phyloP scores from a whole-genome alignment of 1,140 invertebrate genomes.

The Drosophila rhopaloa region DNA sequence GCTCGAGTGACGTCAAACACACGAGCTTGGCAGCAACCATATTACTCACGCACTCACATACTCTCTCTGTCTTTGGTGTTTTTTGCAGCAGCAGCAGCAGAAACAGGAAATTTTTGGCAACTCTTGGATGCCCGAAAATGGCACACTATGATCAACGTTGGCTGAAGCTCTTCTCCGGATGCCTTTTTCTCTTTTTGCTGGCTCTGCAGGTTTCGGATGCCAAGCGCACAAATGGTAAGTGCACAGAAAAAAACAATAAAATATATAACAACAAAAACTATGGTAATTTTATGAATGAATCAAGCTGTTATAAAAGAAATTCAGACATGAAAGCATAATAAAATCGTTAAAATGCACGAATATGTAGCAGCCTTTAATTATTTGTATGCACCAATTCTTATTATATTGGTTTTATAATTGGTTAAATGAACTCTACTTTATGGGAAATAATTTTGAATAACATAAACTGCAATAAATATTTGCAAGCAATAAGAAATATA shows the following conservation, averaged over 20 bases:
- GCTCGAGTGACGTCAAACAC: conserved; percentile 69
- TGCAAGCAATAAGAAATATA: no score
- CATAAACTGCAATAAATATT: no score
- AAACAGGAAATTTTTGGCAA: conserved; percentile 79
- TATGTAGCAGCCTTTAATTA: no score
- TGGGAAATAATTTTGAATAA: no score
- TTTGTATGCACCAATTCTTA: no score
- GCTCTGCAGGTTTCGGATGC: conserved; percentile 53
- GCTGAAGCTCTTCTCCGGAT: conserved; percentile 68
- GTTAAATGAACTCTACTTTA: no score
- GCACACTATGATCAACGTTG: conserved; percentile 75
- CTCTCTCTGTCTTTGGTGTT: conserved; percentile 30
- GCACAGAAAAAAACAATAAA: conserved; percentile 2
- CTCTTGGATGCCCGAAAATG: conserved; percentile 70
- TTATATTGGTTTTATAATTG: no score
- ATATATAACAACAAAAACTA: not conserved
- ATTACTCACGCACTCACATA: conserved; percentile 49
- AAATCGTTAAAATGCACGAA: no score
- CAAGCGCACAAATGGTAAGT: conserved; percentile 69
- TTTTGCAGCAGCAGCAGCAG: conserved; percentile 48
- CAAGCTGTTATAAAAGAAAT: not conserved
- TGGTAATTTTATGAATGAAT: not conserved
- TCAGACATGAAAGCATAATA: not conserved
- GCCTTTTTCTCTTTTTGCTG: conserved; percentile 54
- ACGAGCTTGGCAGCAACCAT: conserved; percentile 25